Evolutionary conservation across 2,797 vertebrate genomes (phyloP).

Genomic region (Clamator glandarius): DNA sequence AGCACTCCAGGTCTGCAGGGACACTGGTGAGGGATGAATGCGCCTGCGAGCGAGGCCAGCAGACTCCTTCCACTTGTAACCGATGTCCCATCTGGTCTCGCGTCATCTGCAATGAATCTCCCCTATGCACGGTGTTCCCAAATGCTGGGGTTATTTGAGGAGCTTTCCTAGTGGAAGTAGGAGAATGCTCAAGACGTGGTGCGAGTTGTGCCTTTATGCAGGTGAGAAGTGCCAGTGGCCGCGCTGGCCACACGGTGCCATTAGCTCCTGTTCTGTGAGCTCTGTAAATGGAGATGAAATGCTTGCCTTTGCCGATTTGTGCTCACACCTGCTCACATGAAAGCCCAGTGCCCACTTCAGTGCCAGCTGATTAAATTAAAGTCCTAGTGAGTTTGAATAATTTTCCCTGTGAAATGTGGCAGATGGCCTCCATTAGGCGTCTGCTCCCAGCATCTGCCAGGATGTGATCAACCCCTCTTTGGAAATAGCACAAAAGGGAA

Average conservation of each 20-base stretch:
- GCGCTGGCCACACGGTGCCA: accelerated
- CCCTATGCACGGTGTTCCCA: accelerated
- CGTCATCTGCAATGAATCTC: background rate
- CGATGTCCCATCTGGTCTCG: accelerated
- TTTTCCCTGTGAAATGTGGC: slow-evolving; percentile 61
- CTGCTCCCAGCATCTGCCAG: slow-evolving; percentile 65
- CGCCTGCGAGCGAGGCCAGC: accelerated
- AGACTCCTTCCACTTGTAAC: background rate
- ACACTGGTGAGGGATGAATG: accelerated
- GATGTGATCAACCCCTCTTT: slow-evolving; percentile 55
- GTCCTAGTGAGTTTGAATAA: slow-evolving; percentile 48
- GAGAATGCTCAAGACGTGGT: accelerated
- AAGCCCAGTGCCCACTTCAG: slow-evolving; percentile 44
- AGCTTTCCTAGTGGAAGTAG: background rate
- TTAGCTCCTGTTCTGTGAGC: background rate
- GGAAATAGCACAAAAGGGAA: slow-evolving; percentile 47
- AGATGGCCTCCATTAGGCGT: slow-evolving; percentile 68
- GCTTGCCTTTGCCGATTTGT: background rate
- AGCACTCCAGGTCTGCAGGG: background rate
- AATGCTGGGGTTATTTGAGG: accelerated
- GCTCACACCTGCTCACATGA: slow-evolving; percentile 45
- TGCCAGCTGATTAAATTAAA: slow-evolving; percentile 59
- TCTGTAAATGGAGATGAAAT: background rate
- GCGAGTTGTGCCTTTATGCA: accelerated
- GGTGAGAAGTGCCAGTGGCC: accelerated